Evolutionary conservation across 2,888 invertebrate genomes (phyloP), one percentile per base, ranked within the genome.

Genomic region (Troglohyphantes excavatus): DNA sequence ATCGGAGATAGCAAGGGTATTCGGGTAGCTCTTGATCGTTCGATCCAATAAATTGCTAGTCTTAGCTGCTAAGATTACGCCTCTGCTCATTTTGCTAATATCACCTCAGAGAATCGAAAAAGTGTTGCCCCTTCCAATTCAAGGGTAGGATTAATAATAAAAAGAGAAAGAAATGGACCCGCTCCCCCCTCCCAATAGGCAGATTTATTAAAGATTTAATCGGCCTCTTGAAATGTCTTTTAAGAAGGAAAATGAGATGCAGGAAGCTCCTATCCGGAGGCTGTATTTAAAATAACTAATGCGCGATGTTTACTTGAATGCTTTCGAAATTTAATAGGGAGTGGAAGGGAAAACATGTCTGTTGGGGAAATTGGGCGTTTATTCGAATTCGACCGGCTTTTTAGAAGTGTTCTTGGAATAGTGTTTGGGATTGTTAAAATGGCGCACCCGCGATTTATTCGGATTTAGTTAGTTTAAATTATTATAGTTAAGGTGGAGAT

Each of bases 1-100:
- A 87, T 87, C 73, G 73, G 87, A 73, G 87, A 87, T 87, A 79
- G 81, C 87, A 72, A 81, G 43, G 67, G 53, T 53, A n/a, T n/a
- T n/a, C 17, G 17, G 53, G 72, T 33, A 13, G n/a, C 23, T 61
- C 59, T n/a, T 9, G 53, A 72, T 75, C 46, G 61, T 53, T 67
- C 65, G 33, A 76, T 73, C 87, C 72, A 53, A 73, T 87, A 87
- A 87, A 87, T 87, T 81, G 87, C 73, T 21, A 65, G 87, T 67
- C 87, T 87, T 67, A 87, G 73, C 87, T 53, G 75, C 53, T 73
- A 73, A 72, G 87, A 87, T 87, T 87, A 87, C 39, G 63, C 26
- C 65, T 72, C 23, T 43, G 19, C 33, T 39, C 78, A 72, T 61
- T 72, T 29, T n/a, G 53, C 68, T 81, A 81, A 87, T 81, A 73